Evolutionary conservation across 2,888 invertebrate species (phyloP), one percentile per base, ranked within the genome.

Genomic region (Melanostoma scalare): DNA sequence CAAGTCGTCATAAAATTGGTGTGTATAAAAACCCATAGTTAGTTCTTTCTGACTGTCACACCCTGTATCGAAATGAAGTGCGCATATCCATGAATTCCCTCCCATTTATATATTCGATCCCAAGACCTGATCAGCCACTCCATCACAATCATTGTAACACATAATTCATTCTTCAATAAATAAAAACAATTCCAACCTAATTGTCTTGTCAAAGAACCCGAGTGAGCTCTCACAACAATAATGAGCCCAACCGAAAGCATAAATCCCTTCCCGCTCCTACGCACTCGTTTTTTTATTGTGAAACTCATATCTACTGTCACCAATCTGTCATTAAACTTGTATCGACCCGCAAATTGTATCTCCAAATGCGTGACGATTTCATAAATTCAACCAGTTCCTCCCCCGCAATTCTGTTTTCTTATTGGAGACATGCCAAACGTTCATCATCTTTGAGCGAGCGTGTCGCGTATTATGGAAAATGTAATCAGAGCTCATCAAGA

Each of bases 371-470:
- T 38, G 48, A 55, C 61, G 35, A 35, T 81, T 81, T 76, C 55
- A 61, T 76, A 50, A 68, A 53, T 67, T 10, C 33, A 20, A 33
- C 48, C 53, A 55, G 20, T 10, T 36, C 38, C 6, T 4, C 20
- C 40, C 9, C 56, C 40, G 20, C 20, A 20, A 20, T 20, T 20
- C 9, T 3, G 10, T n/a, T 30, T 6, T 6, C 35, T 46, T 74
- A 40, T 72, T 68, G 79, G 68, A 60, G 38, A 44, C 63, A 74
- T 71, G 71, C 65, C 71, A 81, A 76, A 55, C 44, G 35, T 35
- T 67, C 48, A 75, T 80, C 79, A 69, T 42, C 52, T 9, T 10
- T 56, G 40, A 56, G 6, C 20, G 20, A 20, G 20, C 20, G 20
- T 40, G 9, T 35, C 42, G 31, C 6, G 40, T 6, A 35, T 33